Base-by-base conservation (phyloP, 2,113 vertebrate genomes). In the Psittacus erithacus region DNA sequence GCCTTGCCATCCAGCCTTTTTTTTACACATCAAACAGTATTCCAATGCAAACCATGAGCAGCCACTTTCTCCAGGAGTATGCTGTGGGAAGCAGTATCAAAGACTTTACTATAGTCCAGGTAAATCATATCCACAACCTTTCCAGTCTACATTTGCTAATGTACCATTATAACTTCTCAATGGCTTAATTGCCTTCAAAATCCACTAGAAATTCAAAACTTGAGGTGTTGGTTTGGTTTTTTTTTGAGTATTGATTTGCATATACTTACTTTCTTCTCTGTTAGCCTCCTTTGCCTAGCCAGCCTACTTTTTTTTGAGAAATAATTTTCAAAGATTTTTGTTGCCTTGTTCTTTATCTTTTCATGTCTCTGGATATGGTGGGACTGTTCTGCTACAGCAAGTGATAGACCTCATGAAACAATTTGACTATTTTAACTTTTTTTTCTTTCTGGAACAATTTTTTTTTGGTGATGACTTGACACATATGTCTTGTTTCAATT, bases 201-300 rank as follows among this genome's bases (percentile, higher is more conserved):
- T 65, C 63, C 44, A 69, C 33, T 60, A 81, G 39, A 28, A 91
- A 67, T 52, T 82, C 10, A 88, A 53, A 74, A 53, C 4, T 35
- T 70, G 39, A 24, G 31, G 24, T 4, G 0, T 16, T 11, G 35
- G 5, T 11, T 70, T 71, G 6, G 8, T 0, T 16, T 22, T 50
- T 90, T 69, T 39, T 19, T 3, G 3, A 49, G 2, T 35, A 44
- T 29, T 60, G 20, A 27, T 75, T 82, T 79, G 4, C 15, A 17
- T 22, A 46, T 28, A 15, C 10, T 63, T 59, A 4, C 7, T 91
- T 83, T 10, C 5, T 47, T 83, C 3, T 4, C 31, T 11, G 12
- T n/a, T 71, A 71, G 10, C 31, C 24, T 43, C 8, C 18, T 74
- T 62, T 52, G 7, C 65, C 53, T 59, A 70, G 20, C 27, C 27